phyloP scores from a whole-genome alignment of 2,113 vertebrate species.

The Brachionichthys hirsutus region DNA sequence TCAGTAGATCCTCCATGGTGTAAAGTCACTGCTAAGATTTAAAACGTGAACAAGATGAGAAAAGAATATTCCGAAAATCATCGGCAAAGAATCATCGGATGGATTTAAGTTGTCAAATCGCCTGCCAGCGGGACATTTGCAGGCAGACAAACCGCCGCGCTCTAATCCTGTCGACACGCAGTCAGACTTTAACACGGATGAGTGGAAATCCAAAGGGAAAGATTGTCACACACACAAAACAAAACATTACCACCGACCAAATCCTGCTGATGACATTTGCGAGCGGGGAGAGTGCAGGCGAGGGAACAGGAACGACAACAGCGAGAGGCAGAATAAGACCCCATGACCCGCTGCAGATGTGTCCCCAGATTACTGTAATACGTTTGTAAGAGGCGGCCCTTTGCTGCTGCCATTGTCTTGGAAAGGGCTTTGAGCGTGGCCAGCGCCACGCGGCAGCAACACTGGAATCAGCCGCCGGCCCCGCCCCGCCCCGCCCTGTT shows the following conservation, averaged over 20 bases:
- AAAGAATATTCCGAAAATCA: conserved; percentile 11
- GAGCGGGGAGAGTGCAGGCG: conserved; percentile 48
- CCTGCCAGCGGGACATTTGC: conserved; percentile 41
- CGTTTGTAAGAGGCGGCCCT: conserved; percentile 33
- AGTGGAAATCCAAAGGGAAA: conserved; percentile 66
- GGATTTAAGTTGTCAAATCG: conserved; percentile 51
- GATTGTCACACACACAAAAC: conserved; percentile 50
- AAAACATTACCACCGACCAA: conserved; percentile 43
- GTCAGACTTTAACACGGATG: conserved; percentile 54
- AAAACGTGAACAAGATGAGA: conserved; percentile 44
- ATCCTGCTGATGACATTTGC: conserved; percentile 56
- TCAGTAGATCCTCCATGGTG: conserved; percentile 6
- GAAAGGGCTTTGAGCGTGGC: conserved; percentile 54
- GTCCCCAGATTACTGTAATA: conserved; percentile 74
- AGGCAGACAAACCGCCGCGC: conserved; percentile 41
- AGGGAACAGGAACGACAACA: conserved; percentile 42
- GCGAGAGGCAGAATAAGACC: conserved; percentile 40
- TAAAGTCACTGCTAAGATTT: conserved; percentile 20
- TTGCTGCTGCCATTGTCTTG: conserved; percentile 57
- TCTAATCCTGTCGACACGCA: conserved; percentile 61
- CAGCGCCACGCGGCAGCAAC: conserved; percentile 38
- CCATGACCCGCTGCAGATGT: conserved; percentile 71
- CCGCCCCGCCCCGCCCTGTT: conserved; percentile 52
- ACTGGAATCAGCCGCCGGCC: conserved; percentile 63
- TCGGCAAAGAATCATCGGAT: conserved; percentile 4